Evolutionary conservation across 2,113 vertebrate species (phyloP).

Genomic region (Periophthalmus modestus): DNA sequence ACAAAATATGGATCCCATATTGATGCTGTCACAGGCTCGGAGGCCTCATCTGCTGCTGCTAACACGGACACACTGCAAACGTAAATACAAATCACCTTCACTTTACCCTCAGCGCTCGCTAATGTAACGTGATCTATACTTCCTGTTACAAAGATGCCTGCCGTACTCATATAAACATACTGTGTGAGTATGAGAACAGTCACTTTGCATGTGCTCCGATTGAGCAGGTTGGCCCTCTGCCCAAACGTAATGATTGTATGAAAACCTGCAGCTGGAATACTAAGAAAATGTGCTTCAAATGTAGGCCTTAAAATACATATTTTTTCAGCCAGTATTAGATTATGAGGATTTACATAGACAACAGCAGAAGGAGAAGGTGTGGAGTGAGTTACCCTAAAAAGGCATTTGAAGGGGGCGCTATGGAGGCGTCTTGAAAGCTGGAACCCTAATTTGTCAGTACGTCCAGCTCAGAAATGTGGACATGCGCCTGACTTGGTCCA

Average conservation of each 20-base stretch:
- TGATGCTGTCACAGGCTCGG: slow-evolving; percentile 49
- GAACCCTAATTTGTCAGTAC: too few relatives aligned
- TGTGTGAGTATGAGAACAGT: neutral
- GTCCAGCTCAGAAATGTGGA: too few relatives aligned
- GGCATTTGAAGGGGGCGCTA: too few relatives aligned
- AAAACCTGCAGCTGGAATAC: neutral
- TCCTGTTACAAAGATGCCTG: neutral
- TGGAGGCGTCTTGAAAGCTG: too few relatives aligned
- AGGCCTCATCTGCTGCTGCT: slow-evolving; percentile 4
- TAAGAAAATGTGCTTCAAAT: neutral
- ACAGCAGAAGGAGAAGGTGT: neutral
- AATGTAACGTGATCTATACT: neutral
- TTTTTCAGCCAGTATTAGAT: neutral
- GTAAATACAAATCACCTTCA: neutral
- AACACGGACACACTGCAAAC: slow-evolving; percentile 7
- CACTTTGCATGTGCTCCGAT: neutral
- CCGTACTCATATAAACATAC: neutral
- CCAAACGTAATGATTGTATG: neutral
- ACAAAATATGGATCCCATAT: slow-evolving; percentile 61
- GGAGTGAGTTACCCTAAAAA: too few relatives aligned
- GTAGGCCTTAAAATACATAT: neutral
- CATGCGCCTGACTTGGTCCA: too few relatives aligned
- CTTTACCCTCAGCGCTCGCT: slow-evolving; percentile 1
- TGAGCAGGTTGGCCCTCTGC: neutral
- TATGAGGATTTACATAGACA: neutral